A percentile compares a stretch with the other conserved stretches of the same genome.
Conservation (phyloP, 2,113 vertebrate species). For the Hydropotes inermis region DNA sequence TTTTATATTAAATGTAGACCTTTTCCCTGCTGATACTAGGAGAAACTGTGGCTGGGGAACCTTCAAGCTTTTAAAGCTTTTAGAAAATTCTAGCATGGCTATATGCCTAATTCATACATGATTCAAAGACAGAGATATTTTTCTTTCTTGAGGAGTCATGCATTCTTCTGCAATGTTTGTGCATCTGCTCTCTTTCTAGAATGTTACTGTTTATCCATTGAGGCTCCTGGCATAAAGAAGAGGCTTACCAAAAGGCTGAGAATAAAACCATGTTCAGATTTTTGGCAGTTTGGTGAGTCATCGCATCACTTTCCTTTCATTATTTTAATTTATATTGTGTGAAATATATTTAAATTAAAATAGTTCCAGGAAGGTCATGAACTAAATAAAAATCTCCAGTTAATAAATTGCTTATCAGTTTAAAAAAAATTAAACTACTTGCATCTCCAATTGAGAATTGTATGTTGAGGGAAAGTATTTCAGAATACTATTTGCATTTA, state of each 20-base stretch:
- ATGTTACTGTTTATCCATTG: not conserved
- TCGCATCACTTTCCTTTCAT: not conserved
- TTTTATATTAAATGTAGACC: not conserved
- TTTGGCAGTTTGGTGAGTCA: not conserved
- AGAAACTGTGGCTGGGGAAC: not conserved
- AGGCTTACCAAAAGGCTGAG: not conserved
- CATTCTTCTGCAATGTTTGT: slow-evolving; percentile 10
- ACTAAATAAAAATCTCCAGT: slow-evolving; percentile 20
- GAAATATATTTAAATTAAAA: slow-evolving; percentile 51
- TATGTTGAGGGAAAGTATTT: slow-evolving; percentile 48
- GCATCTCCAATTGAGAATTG: slow-evolving; percentile 3
- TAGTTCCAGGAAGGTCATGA: slow-evolving; percentile 42
- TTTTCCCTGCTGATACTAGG: not conserved
- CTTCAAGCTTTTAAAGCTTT: not conserved
- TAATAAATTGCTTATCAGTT: slow-evolving; percentile 15
- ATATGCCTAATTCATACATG: not conserved
- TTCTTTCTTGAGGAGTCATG: not conserved
- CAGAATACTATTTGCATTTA: slow-evolving; percentile 69
- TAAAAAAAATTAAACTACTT: not conserved
- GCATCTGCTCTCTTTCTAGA: not conserved
- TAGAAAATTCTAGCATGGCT: not conserved
- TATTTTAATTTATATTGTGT: slow-evolving; percentile 47
- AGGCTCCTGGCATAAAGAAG: not conserved
- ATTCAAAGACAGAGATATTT: not conserved
- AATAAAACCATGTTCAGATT: slow-evolving; percentile 17